Evolutionary conservation across 2,113 vertebrate species (phyloP).

Genomic region (Sclerurus mexicanus): DNA sequence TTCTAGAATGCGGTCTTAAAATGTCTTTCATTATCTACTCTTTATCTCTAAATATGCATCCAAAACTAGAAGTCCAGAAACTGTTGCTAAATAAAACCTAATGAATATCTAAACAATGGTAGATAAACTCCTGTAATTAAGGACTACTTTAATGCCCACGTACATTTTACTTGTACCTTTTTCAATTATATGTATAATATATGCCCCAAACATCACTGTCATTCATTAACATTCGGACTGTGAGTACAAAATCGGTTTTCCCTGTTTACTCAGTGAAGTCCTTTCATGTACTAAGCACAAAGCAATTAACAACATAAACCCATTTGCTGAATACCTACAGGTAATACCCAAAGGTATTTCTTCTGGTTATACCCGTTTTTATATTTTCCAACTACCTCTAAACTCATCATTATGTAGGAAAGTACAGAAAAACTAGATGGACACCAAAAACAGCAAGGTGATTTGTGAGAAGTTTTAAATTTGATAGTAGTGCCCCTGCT

Average conservation of each 20-base stretch:
- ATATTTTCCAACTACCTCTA: neutral
- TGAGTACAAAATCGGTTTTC: neutral
- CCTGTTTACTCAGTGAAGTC: neutral
- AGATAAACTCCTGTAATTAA: neutral
- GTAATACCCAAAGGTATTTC: neutral
- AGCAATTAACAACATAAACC: neutral
- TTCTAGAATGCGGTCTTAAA: neutral
- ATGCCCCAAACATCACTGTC: neutral
- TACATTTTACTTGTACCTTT: neutral
- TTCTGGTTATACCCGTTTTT: neutral
- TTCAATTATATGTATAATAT: neutral
- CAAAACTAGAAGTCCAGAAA: neutral
- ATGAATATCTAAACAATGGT: neutral
- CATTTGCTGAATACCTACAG: neutral
- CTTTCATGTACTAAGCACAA: neutral
- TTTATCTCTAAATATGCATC: neutral
- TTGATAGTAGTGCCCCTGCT: accelerated
- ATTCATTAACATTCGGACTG: neutral
- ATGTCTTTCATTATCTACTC: neutral
- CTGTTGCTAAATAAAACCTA: neutral
- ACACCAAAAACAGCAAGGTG: neutral
- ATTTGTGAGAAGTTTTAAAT: neutral
- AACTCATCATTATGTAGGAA: neutral
- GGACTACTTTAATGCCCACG: neutral
- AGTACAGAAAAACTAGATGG: neutral